Evolutionary conservation across 2,888 invertebrate species (phyloP), one percentile per base, ranked within the genome.

Genomic region (Mycalesis mineus): DNA sequence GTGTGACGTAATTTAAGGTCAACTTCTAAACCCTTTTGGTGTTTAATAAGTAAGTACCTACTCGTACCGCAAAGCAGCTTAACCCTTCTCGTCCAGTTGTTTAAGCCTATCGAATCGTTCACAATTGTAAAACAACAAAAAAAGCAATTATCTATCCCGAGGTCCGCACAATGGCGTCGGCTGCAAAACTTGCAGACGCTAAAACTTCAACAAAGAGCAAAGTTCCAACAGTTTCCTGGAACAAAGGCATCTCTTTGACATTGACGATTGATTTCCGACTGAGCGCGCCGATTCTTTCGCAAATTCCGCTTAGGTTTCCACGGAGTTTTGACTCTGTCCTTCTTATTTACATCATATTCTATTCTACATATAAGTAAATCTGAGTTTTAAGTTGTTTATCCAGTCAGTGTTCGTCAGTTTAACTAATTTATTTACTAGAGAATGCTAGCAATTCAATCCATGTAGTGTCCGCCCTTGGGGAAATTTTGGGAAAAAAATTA

Each of bases 181-280:
- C 52, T 33, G 52, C 47, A 17, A 52, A 52, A 52, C 52, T 52
- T 41, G 41, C 17, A 33, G 51, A 51, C 52, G 42, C 52, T 42
- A 52, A 52, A 52, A 52, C 41, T 42, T 52, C n/a, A n/a, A 31
- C 40, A 29, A 51, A 51, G 31, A 41, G 29, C 11, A 42, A 42
- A 33, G 17, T 41, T 33, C 33, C 42, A 31, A 33, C 52, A 52
- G 52, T 52, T 51, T 52, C 52, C 42, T 52, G 17, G 33, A 42
- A 52, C 52, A 52, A 52, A 52, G 42, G 52, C 33, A 33, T 14
- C 52, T 7, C 42, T 52, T 52, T 42, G 52, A 52, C 52, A 42
- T 52, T 52, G 42, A 33, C 42, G 52, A 52, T 52, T 52, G 52
- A 52, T 52, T 52, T 52, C 52, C 52, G 33, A 33, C 41, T 33